Evolutionary conservation across 2,888 invertebrate species (phyloP).

Genomic region (Chorisops tibialis): DNA sequence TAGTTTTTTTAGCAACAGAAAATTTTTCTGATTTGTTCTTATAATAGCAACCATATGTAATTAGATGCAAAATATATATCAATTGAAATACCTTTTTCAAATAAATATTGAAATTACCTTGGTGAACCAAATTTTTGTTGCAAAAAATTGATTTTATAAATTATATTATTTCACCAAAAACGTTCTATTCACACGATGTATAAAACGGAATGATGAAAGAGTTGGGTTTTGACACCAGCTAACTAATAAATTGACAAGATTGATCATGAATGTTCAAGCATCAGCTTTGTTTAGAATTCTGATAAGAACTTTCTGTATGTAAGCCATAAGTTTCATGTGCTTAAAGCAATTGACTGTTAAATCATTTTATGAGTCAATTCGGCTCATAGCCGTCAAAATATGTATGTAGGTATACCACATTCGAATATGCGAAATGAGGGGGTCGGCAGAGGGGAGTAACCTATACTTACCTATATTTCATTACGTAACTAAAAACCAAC

Average conservation of each 20-base stretch:
- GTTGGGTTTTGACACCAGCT: no score
- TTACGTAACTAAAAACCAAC: neutral
- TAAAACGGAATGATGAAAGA: neutral
- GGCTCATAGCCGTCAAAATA: neutral
- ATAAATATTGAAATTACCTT: no score
- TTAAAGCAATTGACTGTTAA: no score
- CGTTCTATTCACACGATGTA: neutral
- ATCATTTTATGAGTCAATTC: neutral
- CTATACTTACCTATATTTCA: neutral
- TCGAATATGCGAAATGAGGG: neutral
- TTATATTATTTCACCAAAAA: neutral
- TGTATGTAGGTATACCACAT: neutral
- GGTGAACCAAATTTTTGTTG: neutral
- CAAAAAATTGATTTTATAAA: neutral
- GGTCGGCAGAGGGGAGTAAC: neutral
- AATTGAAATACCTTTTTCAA: no score
- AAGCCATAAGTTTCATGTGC: no score
- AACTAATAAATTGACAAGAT: no score
- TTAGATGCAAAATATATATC: neutral
- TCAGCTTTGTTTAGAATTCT: no score
- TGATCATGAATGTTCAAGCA: no score
- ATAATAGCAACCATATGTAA: neutral
- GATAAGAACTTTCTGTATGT: no score
- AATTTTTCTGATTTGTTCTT: neutral
- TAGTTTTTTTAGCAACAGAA: constrained; percentile 14